Evolutionary conservation across 1,140 invertebrate species (phyloP).

Genomic region (Drosophila melanogaster): Release_6_plus_ISO1_MT NC_004354.4:6392001-6392500

Average conservation of each 20-base stretch:
- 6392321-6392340: conserved; percentile 80
- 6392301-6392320: conserved; percentile 41
- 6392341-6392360: conserved; percentile 53
- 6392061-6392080: conserved; percentile 1
- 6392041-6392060: neutral
- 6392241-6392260: conserved; percentile 60
- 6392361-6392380: conserved; percentile 1
- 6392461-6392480: conserved; percentile 15
- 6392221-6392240: conserved; percentile 68
- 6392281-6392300: conserved; percentile 4
- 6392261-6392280: conserved; percentile 16
- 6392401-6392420: neutral
- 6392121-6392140: conserved; percentile 74
- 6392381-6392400: neutral
- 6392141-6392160: conserved; percentile 77
- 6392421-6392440: neutral
- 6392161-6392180: conserved; percentile 73
- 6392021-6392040: neutral
- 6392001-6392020: no score
- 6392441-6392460: neutral
- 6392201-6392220: conserved; percentile 23
- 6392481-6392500: conserved; percentile 29
- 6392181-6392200: conserved; percentile 3
- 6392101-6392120: conserved; percentile 32
- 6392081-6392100: conserved; percentile 8